Base-by-base conservation (phyloP, 2,113 vertebrate species). In the Turdus rufiventris region DNA sequence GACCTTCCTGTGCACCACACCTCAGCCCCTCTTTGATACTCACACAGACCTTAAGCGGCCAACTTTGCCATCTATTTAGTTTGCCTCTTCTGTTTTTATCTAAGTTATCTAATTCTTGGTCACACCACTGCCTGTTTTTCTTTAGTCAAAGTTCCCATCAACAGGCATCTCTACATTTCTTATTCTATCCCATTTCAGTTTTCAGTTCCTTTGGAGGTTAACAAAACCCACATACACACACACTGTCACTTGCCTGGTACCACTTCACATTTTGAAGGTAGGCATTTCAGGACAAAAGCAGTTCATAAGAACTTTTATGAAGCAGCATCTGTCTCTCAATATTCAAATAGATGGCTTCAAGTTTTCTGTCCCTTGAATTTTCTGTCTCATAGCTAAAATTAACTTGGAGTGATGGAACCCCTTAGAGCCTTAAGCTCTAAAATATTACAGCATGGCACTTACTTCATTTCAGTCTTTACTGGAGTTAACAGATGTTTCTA, bases 231-330 rank as follows among this genome's bases (percentile, higher is more conserved):
- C 1, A 2, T 8, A 24, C 5, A 34, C 20, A 34, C 20, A 42
- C 28, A n/a, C 3, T 16, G 40, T 65, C 1, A 0, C 18, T 50
- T 70, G 5, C 18, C 42, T 29, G 28, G 5, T 17, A 36, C 19
- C n/a, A 62, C 8, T 43, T 78, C 25, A 53, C 14, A 43, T 50
- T 65, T 68, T 51, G 50, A 38, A 58, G 31, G 47, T 6, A 18
- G 34, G 40, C 40, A 61, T 54, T 82, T 82, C 53, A n/a, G 71
- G 18, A 81, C 10, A 75, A 65, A 68, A 72, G 7, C 33, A 76
- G 26, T 6, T 12, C 9, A 9, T 42, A 63, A 29, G 43, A 92
- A 43, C 11, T 48, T 57, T 2, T 26, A 23, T 75, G 19, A 92
- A 66, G 18, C 16, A 73, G 50, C 48, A 40, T n/a, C 50, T 91